Evolutionary conservation across 2,888 invertebrate species (phyloP).

Genomic region (Eurytoma californica): DNA sequence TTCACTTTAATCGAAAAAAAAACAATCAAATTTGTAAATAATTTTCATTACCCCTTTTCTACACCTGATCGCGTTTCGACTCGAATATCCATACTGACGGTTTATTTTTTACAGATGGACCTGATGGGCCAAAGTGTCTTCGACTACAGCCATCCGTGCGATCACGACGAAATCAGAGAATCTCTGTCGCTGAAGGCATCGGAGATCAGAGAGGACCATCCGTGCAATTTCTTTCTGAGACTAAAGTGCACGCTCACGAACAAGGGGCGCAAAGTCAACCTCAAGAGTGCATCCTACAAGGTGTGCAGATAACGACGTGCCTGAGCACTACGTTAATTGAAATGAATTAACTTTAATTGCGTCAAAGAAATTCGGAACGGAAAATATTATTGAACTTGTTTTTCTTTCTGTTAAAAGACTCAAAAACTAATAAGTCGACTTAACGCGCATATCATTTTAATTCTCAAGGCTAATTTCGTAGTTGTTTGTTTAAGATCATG

Average conservation of each 20-base stretch:
- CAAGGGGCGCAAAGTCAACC: conserved; percentile 95
- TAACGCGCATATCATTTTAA: too few species aligned
- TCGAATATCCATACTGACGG: not conserved
- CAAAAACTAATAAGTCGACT: too few species aligned
- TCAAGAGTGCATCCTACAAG: conserved; percentile 97
- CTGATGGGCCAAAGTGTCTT: conserved; percentile 95
- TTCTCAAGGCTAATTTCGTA: too few species aligned
- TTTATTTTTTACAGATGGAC: conserved; percentile 85
- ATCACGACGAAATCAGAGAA: conserved; percentile 91
- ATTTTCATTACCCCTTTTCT: not conserved
- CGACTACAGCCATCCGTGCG: conserved; percentile 96
- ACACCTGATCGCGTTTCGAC: not conserved
- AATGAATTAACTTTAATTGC: too few species aligned
- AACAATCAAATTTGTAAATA: too few species aligned
- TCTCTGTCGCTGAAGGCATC: conserved; percentile 77
- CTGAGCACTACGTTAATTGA: too few species aligned
- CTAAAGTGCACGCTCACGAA: conserved; percentile 96
- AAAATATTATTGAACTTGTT: too few species aligned
- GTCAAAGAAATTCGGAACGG: too few species aligned
- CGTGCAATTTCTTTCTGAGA: conserved; percentile 83
- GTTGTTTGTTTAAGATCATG: too few species aligned
- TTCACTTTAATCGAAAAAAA: too few species aligned
- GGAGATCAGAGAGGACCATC: conserved; percentile 73
- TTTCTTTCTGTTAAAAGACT: too few species aligned
- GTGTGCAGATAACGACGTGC: conserved; percentile 75